Conservation (phyloP, 2,888 invertebrate genomes). For the Lasioglossum malachurum region DNA sequence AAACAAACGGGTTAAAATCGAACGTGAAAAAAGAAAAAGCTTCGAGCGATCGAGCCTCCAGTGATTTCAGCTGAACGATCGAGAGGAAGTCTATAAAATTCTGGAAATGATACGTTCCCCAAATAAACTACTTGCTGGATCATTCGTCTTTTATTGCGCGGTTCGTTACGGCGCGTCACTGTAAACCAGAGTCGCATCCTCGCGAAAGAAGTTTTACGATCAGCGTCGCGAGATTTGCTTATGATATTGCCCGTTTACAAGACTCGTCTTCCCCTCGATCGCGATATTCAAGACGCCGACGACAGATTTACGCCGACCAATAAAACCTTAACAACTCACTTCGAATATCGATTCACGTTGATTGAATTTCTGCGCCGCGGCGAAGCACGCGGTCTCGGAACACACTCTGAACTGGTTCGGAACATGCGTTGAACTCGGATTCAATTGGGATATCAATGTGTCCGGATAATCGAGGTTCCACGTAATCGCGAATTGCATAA, state of each 20-base stretch:
- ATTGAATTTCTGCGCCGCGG: neutral
- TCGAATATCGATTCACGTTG: neutral
- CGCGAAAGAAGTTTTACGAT: conserved; percentile 41
- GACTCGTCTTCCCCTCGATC: neutral
- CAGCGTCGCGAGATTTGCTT: conserved; percentile 29
- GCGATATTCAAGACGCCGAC: conserved; percentile 16
- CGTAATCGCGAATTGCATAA: too few relatives aligned
- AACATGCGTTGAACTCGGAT: too few relatives aligned
- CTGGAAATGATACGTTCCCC: conserved; percentile 41
- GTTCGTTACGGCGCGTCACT: conserved; percentile 28
- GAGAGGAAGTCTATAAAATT: conserved; percentile 46
- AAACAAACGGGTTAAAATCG: conserved; percentile 4
- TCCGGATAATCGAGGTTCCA: too few relatives aligned
- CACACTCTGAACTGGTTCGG: too few relatives aligned
- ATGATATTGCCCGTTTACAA: conserved; percentile 44
- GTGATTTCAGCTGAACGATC: conserved; percentile 41
- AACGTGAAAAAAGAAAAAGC: neutral
- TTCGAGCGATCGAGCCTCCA: neutral
- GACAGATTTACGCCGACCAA: conserved; percentile 25
- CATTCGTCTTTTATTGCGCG: conserved; percentile 53
- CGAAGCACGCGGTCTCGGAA: neutral
- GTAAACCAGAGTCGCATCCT: conserved; percentile 15
- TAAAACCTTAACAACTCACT: neutral
- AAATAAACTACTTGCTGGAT: conserved; percentile 56
- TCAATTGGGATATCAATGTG: too few relatives aligned